Conservation (phyloP, 2,113 vertebrate species). For the Protobothrops flavoviridis region DNA sequence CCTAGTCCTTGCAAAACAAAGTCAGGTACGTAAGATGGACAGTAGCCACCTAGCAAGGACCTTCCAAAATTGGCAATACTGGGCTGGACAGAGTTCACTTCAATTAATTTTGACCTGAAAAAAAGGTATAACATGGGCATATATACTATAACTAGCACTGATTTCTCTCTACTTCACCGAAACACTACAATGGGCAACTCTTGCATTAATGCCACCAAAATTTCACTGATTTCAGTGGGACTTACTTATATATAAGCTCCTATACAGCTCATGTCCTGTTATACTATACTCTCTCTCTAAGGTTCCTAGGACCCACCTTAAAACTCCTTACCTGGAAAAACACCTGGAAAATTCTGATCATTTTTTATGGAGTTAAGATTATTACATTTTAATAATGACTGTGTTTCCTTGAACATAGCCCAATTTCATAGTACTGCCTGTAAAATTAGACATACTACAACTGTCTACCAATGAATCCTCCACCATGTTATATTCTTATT, state of each 20-base stretch:
- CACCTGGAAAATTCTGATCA: neutral
- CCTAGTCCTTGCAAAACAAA: conserved; percentile 96
- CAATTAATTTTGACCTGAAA: conserved; percentile 88
- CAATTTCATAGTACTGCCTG: neutral
- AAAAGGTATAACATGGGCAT: conserved; percentile 46
- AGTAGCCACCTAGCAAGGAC: conserved; percentile 94
- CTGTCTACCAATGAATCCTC: neutral
- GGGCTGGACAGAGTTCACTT: conserved; percentile 89
- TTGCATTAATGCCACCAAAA: neutral
- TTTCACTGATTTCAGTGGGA: neutral
- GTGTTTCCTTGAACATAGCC: neutral
- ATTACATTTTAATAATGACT: neutral
- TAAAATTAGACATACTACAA: neutral
- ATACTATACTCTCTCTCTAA: neutral
- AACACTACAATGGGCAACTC: neutral
- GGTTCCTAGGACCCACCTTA: neutral
- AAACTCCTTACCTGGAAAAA: neutral
- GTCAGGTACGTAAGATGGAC: conserved; percentile 94
- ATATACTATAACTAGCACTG: conserved; percentile 29
- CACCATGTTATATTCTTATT: neutral
- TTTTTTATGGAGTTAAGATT: neutral
- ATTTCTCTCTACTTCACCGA: conserved; percentile 8
- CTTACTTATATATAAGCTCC: neutral
- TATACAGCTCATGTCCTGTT: neutral
- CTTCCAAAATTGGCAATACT: conserved; percentile 95